Conservation (phyloP, 1,140 invertebrate genomes). For the Mercenaria mercenaria region DNA sequence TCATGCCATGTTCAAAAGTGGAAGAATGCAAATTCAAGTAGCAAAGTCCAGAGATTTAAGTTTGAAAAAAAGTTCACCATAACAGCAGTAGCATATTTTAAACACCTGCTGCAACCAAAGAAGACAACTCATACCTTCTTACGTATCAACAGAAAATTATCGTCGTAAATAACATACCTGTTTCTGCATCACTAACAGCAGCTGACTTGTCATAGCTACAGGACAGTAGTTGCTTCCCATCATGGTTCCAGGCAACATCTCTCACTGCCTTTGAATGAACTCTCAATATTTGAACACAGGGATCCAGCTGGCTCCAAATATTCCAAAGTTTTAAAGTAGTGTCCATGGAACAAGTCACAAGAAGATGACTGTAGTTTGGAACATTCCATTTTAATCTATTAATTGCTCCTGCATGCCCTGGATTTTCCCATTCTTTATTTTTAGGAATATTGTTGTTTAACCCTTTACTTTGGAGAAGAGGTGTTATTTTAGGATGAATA, state of each 20-base stretch:
- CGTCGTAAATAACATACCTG: too few species aligned
- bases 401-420: conserved; percentile 73
- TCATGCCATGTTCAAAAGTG: too few species aligned
- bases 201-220: conserved; percentile 82
- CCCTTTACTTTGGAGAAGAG: conserved; percentile 67
- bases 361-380: conserved; percentile 85
- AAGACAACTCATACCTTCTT: too few species aligned
- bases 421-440: conserved; percentile 59
- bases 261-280: conserved; percentile 80
- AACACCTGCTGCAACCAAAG: too few species aligned
- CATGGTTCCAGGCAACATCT: conserved; percentile 80
- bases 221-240: conserved; percentile 75
- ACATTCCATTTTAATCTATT: conserved; percentile 82
- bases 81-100: too few species aligned
- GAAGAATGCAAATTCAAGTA: too few species aligned
- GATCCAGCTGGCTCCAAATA: conserved; percentile 76
- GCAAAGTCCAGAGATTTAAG: too few species aligned
- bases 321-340: conserved; percentile 82
- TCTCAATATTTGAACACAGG: conserved; percentile 71
- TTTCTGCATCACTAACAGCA: conserved; percentile 80
- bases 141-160: too few species aligned
- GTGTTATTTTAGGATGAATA: conserved; percentile 79
- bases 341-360: conserved; percentile 83
- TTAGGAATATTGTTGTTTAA: conserved; percentile 61
- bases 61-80: too few species aligned